These are phyloP conservation scores for Campoletis raptor DNA, from an alignment of 2,888 invertebrate genomes.

Conservation along the genomic window DNA sequence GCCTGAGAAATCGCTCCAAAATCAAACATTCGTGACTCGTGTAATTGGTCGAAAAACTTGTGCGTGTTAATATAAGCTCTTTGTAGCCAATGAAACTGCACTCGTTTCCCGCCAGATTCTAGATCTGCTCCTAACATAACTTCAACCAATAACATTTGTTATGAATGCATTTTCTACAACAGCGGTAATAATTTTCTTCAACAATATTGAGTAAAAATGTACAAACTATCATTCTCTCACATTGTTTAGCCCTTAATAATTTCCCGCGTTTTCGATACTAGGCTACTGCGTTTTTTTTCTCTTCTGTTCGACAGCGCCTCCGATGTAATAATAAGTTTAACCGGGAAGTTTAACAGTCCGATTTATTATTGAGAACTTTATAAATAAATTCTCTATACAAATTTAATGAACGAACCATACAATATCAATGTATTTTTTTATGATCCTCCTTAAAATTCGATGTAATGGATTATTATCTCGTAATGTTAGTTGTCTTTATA, in stretches of 20 bases:
- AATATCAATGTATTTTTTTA: background rate
- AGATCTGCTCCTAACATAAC: background rate
- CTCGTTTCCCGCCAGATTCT: constrained; percentile 62
- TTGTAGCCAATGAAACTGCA: constrained; percentile 16
- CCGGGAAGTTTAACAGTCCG: background rate
- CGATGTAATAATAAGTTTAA: background rate
- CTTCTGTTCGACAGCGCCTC: constrained; percentile 13
- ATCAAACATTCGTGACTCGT: constrained; percentile 9
- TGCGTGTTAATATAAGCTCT: background rate
- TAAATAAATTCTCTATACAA: background rate
- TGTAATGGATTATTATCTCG: background rate
- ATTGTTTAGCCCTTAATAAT: background rate
- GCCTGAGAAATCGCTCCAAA: constrained; percentile 46
- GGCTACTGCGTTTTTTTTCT: background rate
- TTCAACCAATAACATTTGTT: constrained; percentile 24
- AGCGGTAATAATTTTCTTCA: background rate
- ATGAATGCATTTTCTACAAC: background rate
- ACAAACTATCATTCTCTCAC: background rate
- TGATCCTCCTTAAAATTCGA: background rate
- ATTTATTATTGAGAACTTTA: background rate
- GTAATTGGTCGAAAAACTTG: constrained; percentile 50
- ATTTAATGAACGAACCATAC: background rate
- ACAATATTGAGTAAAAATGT: background rate
- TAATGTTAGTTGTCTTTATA: background rate
- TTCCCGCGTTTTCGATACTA: constrained; percentile 57